phyloP scores from a whole-genome alignment of 1,140 invertebrate genomes.

The Thalassaphorura encarpata region DNA sequence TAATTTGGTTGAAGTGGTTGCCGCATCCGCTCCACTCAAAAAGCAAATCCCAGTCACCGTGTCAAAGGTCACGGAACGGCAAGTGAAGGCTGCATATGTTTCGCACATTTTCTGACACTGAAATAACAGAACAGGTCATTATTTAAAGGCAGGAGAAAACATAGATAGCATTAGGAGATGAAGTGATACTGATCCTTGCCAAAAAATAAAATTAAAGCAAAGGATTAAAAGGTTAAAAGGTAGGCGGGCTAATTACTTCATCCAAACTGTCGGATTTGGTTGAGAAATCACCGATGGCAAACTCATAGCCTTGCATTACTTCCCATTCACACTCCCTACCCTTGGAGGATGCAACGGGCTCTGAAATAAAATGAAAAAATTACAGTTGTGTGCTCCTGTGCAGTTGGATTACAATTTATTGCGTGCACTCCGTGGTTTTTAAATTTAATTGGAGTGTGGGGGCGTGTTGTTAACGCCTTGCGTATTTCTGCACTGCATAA shows the following conservation, averaged over 20 bases:
- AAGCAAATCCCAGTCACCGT: conserved; percentile 19
- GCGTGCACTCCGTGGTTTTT: too few species aligned
- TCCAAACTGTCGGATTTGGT: conserved; percentile 24
- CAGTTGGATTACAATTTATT: background rate
- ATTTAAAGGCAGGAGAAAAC: background rate
- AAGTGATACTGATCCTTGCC: too few species aligned
- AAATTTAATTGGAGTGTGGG: background rate
- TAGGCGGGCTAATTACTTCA: conserved; percentile 20
- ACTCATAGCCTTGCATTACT: conserved; percentile 26
- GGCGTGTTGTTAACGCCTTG: too few species aligned
- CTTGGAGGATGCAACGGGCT: conserved; percentile 23
- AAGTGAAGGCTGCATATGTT: conserved; percentile 27
- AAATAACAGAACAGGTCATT: background rate
- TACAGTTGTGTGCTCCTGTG: background rate
- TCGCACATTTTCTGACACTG: conserved; percentile 31
- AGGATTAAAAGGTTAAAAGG: too few species aligned
- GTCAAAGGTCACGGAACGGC: conserved; percentile 27
- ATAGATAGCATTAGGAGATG: background rate
- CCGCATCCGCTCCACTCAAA: conserved; percentile 29
- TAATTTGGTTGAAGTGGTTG: conserved; percentile 27
- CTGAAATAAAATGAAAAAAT: conserved; percentile 12
- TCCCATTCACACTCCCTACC: conserved; percentile 31
- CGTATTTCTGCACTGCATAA: too few species aligned
- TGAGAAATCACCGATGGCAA: conserved; percentile 27
- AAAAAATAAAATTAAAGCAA: too few species aligned